Evolutionary conservation across 2,888 invertebrate species (phyloP).

Genomic region (Lissonota sp.): DNA sequence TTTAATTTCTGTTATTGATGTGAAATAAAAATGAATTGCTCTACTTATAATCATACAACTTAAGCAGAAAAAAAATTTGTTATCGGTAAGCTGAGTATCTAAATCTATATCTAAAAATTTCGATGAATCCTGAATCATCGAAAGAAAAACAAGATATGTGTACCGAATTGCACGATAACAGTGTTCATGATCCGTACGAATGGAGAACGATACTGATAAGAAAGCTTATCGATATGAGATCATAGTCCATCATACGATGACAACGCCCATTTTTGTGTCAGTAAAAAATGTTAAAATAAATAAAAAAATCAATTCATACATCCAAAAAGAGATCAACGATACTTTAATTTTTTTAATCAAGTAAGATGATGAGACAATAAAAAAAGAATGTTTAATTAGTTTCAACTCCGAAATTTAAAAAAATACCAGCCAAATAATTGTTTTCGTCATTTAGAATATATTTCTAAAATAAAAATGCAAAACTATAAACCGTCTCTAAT

Average conservation of each 20-base stretch:
- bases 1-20: too few species aligned
- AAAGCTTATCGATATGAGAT: conserved; percentile 15
- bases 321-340: neutral
- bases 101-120: too few species aligned
- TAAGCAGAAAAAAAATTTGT: too few species aligned
- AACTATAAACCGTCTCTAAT: neutral
- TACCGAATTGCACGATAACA: too few species aligned
- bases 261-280: neutral
- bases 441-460: too few species aligned
- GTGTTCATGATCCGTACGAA: neutral
- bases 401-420: neutral
- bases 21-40: too few species aligned
- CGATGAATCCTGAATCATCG: too few species aligned
- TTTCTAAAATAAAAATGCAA: neutral
- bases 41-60: too few species aligned
- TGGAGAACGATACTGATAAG: conserved; percentile 19
- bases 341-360: neutral
- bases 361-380: neutral
- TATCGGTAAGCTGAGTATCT: too few species aligned
- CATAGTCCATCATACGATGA: conserved; percentile 7
- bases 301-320: neutral
- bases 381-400: neutral
- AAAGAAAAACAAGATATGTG: neutral
- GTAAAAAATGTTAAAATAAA: too few species aligned
- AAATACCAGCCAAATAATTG: neutral